A percentile compares a stretch with the other conserved stretches of the same genome.
Conservation (phyloP, 2,797 vertebrate species). For the Amphiprion clarkii region DNA sequence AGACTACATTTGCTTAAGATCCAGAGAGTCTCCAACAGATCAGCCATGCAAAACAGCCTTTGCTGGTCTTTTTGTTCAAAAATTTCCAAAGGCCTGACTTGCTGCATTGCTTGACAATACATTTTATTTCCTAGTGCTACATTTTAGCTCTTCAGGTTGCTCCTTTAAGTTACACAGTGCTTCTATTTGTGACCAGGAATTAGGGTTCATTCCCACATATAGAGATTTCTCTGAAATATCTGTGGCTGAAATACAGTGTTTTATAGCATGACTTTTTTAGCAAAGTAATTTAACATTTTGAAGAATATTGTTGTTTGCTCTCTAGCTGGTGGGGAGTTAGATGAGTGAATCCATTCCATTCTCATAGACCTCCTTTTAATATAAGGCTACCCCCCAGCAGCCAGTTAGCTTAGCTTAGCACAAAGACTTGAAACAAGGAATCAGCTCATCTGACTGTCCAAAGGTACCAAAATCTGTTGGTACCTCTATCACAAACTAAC, state of each 20-base stretch:
- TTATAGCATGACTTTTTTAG: too few relatives aligned
- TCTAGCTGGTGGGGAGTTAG: not conserved
- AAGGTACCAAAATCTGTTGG: not conserved
- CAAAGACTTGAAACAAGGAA: not conserved
- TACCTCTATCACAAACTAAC: too few relatives aligned
- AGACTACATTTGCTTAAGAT: constrained; percentile 7
- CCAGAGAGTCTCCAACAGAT: not conserved
- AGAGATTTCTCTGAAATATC: too few relatives aligned
- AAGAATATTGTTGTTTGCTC: too few relatives aligned
- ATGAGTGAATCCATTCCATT: not conserved
- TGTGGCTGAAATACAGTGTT: too few relatives aligned
- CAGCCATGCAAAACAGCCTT: not conserved
- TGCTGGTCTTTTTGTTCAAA: not conserved
- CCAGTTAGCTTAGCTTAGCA: not conserved
- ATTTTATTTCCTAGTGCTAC: too few relatives aligned
- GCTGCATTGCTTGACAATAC: too few relatives aligned
- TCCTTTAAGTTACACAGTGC: not conserved
- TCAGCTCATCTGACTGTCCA: not conserved
- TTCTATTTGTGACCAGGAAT: not conserved
- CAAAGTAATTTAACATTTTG: too few relatives aligned
- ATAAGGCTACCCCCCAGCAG: not conserved
- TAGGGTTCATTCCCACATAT: not conserved
- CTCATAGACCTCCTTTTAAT: too few relatives aligned
- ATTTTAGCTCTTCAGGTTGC: not conserved
- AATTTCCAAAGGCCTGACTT: too few relatives aligned